phyloP scores from a whole-genome alignment of 2,797 vertebrate species.

The Gadopsis marmoratus region DNA sequence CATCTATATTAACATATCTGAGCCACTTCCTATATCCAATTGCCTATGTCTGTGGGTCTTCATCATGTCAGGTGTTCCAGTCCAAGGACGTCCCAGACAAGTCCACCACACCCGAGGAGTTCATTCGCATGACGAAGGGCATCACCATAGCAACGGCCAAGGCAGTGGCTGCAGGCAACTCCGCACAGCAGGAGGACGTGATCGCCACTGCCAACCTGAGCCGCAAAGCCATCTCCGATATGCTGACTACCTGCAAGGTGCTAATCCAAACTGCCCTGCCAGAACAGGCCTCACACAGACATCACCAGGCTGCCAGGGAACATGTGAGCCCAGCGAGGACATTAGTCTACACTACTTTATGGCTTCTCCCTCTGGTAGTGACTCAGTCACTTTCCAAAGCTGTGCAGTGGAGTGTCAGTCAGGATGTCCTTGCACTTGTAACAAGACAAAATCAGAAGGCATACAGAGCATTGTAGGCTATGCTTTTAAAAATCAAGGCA shows the following conservation, averaged over 20 bases:
- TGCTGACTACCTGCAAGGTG: conserved; percentile 98
- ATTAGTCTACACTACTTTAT: conserved; percentile 45
- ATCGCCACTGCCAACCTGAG: conserved; percentile 98
- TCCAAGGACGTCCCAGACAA: conserved; percentile 93
- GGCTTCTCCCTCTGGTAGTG: conserved; percentile 45
- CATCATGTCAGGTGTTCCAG: conserved; percentile 90
- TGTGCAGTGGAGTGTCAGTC: conserved; percentile 38
- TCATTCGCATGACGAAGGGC: conserved; percentile 98
- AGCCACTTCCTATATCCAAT: neutral
- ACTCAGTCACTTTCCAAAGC: conserved; percentile 67
- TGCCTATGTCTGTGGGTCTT: conserved; percentile 40
- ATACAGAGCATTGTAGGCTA: neutral
- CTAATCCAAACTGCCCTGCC: conserved; percentile 66
- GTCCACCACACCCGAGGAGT: conserved; percentile 94
- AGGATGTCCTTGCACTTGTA: conserved; percentile 50
- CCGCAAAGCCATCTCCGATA: conserved; percentile 96
- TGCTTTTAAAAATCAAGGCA: conserved; percentile 19
- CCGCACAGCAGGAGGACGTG: conserved; percentile 95
- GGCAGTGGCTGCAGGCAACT: conserved; percentile 98
- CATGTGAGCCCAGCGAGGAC: conserved; percentile 55
- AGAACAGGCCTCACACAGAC: conserved; percentile 59
- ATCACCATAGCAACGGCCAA: conserved; percentile 98
- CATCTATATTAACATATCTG: conserved; percentile 10
- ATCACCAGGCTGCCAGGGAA: conserved; percentile 58
- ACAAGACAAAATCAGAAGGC: conserved; percentile 26